Conservation (phyloP, 2,113 vertebrate species). For the Pyrgilauda ruficollis region DNA sequence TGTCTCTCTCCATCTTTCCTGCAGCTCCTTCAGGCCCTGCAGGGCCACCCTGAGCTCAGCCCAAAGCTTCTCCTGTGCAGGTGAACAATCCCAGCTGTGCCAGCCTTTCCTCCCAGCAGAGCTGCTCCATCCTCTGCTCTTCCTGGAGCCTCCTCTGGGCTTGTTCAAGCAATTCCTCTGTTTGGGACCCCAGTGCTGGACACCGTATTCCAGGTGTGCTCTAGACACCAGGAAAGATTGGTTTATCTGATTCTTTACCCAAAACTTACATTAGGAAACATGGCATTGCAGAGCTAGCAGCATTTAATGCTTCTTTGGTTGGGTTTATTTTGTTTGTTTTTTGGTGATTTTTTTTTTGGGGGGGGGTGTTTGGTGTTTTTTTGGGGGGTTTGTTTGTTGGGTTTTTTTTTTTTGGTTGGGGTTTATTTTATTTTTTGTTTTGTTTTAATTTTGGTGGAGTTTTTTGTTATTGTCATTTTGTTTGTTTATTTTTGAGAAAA, state of each 20-base stretch:
- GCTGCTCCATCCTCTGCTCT: neutral
- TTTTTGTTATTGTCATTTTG: no score
- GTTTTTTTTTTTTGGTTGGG: neutral
- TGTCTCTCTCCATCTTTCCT: neutral
- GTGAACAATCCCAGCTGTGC: neutral
- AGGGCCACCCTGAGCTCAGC: neutral
- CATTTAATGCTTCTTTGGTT: neutral
- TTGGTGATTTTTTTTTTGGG: neutral
- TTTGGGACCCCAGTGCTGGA: neutral
- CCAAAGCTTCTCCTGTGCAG: neutral
- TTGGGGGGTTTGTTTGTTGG: neutral
- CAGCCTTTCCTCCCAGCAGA: neutral
- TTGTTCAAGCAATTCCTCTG: neutral
- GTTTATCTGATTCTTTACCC: neutral
- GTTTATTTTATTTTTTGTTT: neutral
- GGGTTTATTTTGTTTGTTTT: neutral
- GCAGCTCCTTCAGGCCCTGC: neutral
- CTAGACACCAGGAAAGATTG: neutral
- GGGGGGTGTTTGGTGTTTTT: neutral
- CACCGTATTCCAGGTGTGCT: accelerated
- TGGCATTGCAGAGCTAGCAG: neutral
- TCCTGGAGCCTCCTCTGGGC: neutral
- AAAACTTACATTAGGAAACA: neutral
- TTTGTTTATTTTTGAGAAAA: neutral
- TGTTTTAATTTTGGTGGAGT: neutral